A percentile compares a stretch with the other conserved stretches of the same genome.
These are phyloP conservation scores for Oryzaephilus surinamensis DNA, from an alignment of 1,140 invertebrate species.

Conservation along the genomic window DNA sequence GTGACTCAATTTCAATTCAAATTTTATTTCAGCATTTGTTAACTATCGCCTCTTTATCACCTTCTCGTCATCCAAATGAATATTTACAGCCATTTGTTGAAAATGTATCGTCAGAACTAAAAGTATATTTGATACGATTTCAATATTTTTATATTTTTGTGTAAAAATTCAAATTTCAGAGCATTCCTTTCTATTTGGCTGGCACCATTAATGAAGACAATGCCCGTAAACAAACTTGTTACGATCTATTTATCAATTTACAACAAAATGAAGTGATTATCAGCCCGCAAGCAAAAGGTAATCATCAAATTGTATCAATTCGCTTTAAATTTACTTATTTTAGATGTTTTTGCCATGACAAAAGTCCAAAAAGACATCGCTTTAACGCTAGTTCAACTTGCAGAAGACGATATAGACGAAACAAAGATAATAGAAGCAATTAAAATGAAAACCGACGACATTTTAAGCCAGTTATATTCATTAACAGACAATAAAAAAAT, in stretches of 20 bases:
- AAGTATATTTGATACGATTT: too few relatives aligned
- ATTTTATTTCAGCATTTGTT: slow-evolving; percentile 15
- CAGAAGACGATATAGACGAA: slow-evolving; percentile 6
- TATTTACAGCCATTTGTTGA: slow-evolving; percentile 14
- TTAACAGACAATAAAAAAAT: slow-evolving; percentile 36
- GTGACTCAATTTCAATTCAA: neutral
- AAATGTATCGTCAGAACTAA: slow-evolving; percentile 6
- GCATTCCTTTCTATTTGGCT: slow-evolving; percentile 14
- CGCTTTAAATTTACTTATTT: slow-evolving; percentile 2
- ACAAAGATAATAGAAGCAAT: slow-evolving; percentile 6
- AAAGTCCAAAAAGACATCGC: slow-evolving; percentile 20
- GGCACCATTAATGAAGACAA: slow-evolving; percentile 11
- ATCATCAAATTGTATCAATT: neutral
- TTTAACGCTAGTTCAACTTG: slow-evolving; percentile 6
- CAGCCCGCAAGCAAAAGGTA: slow-evolving; percentile 18
- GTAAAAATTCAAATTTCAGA: slow-evolving; percentile 7
- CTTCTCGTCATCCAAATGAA: slow-evolving; percentile 11
- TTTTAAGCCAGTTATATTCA: slow-evolving; percentile 11
- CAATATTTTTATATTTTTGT: too few relatives aligned
- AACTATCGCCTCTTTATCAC: slow-evolving; percentile 11
- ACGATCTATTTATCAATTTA: slow-evolving; percentile 20
- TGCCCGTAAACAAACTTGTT: slow-evolving; percentile 9
- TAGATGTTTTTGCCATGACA: slow-evolving; percentile 14
- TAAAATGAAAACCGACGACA: slow-evolving; percentile 8
- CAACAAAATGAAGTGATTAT: slow-evolving; percentile 10